phyloP scores from a whole-genome alignment of 2,797 vertebrate species.

The Leptoclinus maculatus region DNA sequence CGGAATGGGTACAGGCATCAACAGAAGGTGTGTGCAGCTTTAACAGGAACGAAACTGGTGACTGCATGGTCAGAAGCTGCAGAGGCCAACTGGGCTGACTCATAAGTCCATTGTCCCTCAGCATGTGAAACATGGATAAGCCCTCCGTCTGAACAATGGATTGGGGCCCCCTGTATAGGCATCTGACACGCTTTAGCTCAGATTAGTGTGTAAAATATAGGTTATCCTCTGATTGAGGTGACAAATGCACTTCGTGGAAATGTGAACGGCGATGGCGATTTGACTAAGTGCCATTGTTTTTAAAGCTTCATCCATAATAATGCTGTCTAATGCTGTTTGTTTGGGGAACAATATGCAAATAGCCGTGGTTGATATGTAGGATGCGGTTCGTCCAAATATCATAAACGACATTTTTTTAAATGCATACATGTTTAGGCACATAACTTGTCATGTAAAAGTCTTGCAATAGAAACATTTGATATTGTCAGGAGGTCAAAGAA shows the following conservation, averaged over 20 bases:
- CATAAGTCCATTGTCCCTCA: slow-evolving; percentile 76
- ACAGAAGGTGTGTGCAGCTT: slow-evolving; percentile 29
- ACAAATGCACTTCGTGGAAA: slow-evolving; percentile 49
- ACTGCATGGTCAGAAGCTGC: slow-evolving; percentile 53
- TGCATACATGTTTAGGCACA: background rate
- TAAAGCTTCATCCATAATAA: slow-evolving; percentile 22
- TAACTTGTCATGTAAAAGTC: background rate
- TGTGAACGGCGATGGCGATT: slow-evolving; percentile 19
- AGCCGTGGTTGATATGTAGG: slow-evolving; percentile 1
- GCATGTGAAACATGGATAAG: slow-evolving; percentile 79
- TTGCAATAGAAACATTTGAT: background rate
- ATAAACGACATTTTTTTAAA: background rate
- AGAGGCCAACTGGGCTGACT: slow-evolving; percentile 56
- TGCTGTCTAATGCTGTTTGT: slow-evolving; percentile 30
- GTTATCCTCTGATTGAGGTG: slow-evolving; percentile 79
- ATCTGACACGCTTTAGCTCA: slow-evolving; percentile 73
- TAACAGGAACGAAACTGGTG: slow-evolving; percentile 36
- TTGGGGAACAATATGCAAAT: slow-evolving; percentile 53
- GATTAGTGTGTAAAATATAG: slow-evolving; percentile 81
- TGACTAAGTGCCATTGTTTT: slow-evolving; percentile 61
- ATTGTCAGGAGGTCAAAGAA: background rate
- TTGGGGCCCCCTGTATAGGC: slow-evolving; percentile 44
- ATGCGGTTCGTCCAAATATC: background rate
- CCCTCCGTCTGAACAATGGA: slow-evolving; percentile 70
- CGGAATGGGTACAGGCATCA: background rate